A percentile compares a stretch with the other conserved stretches of the same genome.
Conservation (phyloP, 2,888 invertebrate species). For the Eretmocerus hayati region DNA sequence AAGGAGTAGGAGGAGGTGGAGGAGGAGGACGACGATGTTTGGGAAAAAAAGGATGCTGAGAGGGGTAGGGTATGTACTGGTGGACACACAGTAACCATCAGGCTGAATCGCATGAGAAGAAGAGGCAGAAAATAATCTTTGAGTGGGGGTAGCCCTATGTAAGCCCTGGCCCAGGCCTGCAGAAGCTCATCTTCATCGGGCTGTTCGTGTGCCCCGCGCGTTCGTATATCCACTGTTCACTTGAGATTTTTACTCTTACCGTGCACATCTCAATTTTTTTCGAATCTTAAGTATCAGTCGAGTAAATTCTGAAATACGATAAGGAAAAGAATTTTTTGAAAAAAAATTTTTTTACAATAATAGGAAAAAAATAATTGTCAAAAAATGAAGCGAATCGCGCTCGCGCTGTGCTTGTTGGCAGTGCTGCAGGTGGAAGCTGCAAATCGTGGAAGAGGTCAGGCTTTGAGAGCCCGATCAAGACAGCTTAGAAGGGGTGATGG, state of each 20-base stretch:
- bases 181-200: conserved; percentile 41
- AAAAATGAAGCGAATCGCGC: conserved; percentile 19
- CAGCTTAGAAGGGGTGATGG: conserved; percentile 26
- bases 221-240: not conserved
- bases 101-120: not conserved
- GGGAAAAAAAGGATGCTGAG: conserved; percentile 11
- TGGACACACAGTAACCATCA: no score
- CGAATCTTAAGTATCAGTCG: no score
- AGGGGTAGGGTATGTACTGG: no score
- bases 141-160: conserved; percentile 47
- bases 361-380: not conserved
- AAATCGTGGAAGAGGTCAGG: conserved; percentile 11
- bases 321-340: no score
- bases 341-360: not conserved
- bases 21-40: conserved; percentile 6
- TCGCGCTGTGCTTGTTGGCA: conserved; percentile 26
- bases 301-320: no score
- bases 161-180: conserved; percentile 44
- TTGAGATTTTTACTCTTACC: conserved; percentile 2
- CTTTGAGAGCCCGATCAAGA: conserved; percentile 25
- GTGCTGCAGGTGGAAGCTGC: conserved; percentile 23
- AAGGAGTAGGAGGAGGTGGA: not conserved
- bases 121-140: conserved; percentile 28
- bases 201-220: conserved; percentile 13
- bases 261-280: no score